Conservation (phyloP, 2,113 vertebrate genomes). For the Chrysemys picta region DNA sequence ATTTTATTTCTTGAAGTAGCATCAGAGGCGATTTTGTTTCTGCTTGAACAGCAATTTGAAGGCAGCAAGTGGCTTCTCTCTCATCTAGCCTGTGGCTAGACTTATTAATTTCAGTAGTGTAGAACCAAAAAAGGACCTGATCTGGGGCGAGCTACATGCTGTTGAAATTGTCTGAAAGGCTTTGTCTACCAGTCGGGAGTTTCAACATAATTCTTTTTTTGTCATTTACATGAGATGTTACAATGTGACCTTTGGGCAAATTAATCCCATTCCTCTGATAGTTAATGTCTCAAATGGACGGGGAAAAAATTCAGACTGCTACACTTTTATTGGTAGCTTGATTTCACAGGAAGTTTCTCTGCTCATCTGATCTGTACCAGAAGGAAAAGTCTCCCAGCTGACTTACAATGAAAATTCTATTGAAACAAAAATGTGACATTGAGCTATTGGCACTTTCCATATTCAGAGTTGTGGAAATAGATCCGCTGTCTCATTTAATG, state of each 20-base stretch:
- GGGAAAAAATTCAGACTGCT: accelerated
- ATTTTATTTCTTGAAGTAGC: slow-evolving; percentile 13
- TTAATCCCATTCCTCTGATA: not conserved
- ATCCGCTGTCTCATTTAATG: not conserved
- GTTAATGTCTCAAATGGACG: not conserved
- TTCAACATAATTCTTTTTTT: not conserved
- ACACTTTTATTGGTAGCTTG: not conserved
- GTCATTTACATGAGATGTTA: not conserved
- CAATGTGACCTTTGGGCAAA: not conserved
- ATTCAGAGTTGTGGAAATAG: not conserved
- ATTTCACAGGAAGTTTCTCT: not conserved
- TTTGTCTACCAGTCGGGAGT: not conserved
- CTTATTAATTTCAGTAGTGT: slow-evolving; percentile 11
- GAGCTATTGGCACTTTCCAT: not conserved
- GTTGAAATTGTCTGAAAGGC: not conserved
- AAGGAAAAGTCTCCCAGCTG: not conserved
- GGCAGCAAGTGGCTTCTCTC: not conserved
- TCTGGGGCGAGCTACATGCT: not conserved
- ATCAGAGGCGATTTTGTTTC: not conserved
- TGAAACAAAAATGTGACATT: not conserved
- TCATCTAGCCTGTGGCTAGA: not conserved
- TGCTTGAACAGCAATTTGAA: slow-evolving; percentile 11
- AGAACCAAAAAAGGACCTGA: not conserved
- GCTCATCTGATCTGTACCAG: not conserved
- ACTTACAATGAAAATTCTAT: not conserved